phyloP scores from a whole-genome alignment of 2,797 vertebrate species.

The Mormyrops attenuatus region DNA sequence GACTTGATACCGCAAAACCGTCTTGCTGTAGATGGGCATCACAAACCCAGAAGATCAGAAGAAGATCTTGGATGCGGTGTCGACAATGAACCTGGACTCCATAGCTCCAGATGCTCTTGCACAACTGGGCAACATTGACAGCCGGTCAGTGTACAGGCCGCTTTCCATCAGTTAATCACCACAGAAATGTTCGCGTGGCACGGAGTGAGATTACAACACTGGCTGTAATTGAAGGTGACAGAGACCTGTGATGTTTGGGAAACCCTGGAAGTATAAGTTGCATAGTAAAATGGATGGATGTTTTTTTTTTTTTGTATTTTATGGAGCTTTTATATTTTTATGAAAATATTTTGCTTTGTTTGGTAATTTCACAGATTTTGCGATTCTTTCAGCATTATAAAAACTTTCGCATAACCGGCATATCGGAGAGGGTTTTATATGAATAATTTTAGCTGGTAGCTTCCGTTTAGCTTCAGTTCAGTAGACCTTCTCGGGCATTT shows the following conservation, averaged over 20 bases:
- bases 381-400: not conserved
- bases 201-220: not conserved
- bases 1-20: not conserved
- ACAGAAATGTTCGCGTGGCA: slow-evolving; percentile 40
- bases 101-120: slow-evolving; percentile 64
- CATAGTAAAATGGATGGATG: not conserved
- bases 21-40: slow-evolving; percentile 69
- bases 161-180: not conserved
- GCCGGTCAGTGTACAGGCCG: slow-evolving; percentile 63
- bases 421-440: not conserved
- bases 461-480: not conserved
- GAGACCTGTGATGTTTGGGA: not conserved
- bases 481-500: not conserved
- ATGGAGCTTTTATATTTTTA: not conserved
- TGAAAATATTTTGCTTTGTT: not conserved
- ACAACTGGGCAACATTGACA: slow-evolving; percentile 60
- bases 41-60: slow-evolving; percentile 66
- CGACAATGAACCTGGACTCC: slow-evolving; percentile 70
- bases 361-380: not conserved
- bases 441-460: not conserved
- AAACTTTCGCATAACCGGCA: not conserved
- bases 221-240: not conserved
- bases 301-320: not conserved
- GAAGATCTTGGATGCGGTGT: slow-evolving; percentile 69
- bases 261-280: not conserved